These are phyloP conservation scores for Hipparchia sbordonii DNA, from an alignment of 2,888 invertebrate species.

Conservation along the genomic window DNA sequence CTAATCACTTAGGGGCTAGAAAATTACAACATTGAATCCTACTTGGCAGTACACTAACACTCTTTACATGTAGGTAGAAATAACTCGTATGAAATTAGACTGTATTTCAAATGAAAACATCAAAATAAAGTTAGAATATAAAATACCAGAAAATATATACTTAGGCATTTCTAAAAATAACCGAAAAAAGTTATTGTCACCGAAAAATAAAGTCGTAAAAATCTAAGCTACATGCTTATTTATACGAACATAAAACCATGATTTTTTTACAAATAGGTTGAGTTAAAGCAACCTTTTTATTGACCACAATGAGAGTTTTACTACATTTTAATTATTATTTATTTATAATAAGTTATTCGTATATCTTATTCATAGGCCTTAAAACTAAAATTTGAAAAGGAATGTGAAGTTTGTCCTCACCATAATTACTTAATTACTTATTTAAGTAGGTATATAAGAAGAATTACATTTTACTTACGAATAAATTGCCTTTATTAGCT, in stretches of 20 bases:
- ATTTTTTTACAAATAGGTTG: background rate
- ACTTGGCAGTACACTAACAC: conserved; percentile 80
- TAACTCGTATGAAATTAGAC: background rate
- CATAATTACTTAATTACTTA: conserved; percentile 16
- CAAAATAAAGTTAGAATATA: background rate
- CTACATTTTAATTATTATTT: conserved; percentile 17
- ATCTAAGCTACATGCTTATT: background rate
- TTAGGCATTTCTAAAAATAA: background rate
- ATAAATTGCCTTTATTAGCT: conserved; percentile 27
- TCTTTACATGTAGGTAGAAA: conserved; percentile 48
- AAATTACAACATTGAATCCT: conserved; percentile 75
- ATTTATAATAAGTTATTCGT: conserved; percentile 20
- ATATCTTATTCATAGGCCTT: conserved; percentile 35
- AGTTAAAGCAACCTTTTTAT: conserved; percentile 9
- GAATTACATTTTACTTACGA: conserved; percentile 36
- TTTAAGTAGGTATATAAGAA: conserved; percentile 26
- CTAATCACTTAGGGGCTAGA: conserved; percentile 67
- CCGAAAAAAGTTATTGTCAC: background rate
- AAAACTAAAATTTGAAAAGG: conserved; percentile 35
- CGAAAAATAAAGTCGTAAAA: background rate
- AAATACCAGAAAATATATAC: background rate
- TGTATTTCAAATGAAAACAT: background rate
- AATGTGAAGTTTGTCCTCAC: conserved; percentile 31
- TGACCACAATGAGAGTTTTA: conserved; percentile 18
- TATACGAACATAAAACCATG: background rate